Evolutionary conservation across 2,797 vertebrate genomes (phyloP).

Genomic region (Botia kubotai): DNA sequence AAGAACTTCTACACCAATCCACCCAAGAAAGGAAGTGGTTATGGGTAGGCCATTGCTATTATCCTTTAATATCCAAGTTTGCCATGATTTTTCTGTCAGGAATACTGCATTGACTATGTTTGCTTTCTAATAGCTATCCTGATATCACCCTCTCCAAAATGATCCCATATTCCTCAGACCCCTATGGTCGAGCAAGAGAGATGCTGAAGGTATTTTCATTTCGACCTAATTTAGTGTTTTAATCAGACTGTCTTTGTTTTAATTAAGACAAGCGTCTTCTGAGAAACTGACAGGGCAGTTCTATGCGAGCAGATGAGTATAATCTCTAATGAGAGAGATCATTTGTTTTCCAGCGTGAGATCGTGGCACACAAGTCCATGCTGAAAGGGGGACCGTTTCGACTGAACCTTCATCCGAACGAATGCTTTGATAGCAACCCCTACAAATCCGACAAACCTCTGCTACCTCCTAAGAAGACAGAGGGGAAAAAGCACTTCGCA

Average conservation of each 20-base stretch:
- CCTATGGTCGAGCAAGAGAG: conserved; percentile 77
- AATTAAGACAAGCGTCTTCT: conserved; percentile 19
- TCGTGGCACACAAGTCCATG: conserved; percentile 73
- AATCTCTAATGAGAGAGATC: conserved; percentile 64
- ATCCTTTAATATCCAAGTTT: conserved; percentile 20
- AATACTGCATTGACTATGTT: conserved; percentile 39
- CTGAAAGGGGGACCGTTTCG: conserved; percentile 84
- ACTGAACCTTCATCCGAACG: conserved; percentile 82
- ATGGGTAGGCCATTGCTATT: conserved; percentile 77
- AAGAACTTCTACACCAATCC: conserved; percentile 88
- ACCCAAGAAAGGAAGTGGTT: conserved; percentile 87
- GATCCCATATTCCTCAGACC: conserved; percentile 78
- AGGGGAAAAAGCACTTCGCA: conserved; percentile 49
- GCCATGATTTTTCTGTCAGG: conserved; percentile 19
- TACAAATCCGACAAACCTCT: conserved; percentile 76
- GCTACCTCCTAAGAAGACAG: conserved; percentile 71
- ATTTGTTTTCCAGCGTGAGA: conserved; percentile 74
- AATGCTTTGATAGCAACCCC: conserved; percentile 87
- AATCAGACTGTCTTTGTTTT: conserved; percentile 18
- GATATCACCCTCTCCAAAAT: conserved; percentile 83
- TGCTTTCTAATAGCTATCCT: conserved; percentile 76
- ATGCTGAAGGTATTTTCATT: conserved; percentile 67
- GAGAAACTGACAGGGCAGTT: conserved; percentile 26
- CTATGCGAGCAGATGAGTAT: conserved; percentile 20
- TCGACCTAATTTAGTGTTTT: conserved; percentile 10